A percentile compares a stretch with the other conserved stretches of the same genome.
These are phyloP conservation scores for Enhydra lutris DNA, from an alignment of 2,113 vertebrate species.

Conservation along the genomic window DNA sequence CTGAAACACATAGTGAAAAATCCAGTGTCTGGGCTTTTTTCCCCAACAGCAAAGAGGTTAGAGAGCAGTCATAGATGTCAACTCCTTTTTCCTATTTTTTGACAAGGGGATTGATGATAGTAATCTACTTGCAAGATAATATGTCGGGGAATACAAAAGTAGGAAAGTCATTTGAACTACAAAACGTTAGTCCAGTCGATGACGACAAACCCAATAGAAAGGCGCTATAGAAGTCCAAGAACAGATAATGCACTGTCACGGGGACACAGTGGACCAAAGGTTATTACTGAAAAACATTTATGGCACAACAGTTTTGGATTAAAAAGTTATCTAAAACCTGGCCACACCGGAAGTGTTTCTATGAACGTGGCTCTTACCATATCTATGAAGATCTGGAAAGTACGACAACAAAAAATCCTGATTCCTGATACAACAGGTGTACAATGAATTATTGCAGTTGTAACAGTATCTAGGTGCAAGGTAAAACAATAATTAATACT, in stretches of 20 bases:
- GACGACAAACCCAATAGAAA: conserved; percentile 62
- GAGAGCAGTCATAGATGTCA: conserved; percentile 63
- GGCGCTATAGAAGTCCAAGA: conserved; percentile 32
- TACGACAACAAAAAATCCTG: conserved; percentile 74
- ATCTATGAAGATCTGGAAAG: conserved; percentile 78
- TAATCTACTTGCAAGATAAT: conserved; percentile 53
- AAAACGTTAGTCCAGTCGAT: conserved; percentile 52
- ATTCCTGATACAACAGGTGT: conserved; percentile 86
- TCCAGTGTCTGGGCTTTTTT: conserved; percentile 51
- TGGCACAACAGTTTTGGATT: conserved; percentile 66
- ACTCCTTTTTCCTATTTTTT: conserved; percentile 61
- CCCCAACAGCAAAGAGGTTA: conserved; percentile 59
- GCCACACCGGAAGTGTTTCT: conserved; percentile 63
- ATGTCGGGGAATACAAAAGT: conserved; percentile 67
- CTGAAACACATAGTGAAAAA: conserved; percentile 21
- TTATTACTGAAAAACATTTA: conserved; percentile 59
- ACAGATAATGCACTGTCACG: conserved; percentile 45
- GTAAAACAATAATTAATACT: conserved; percentile 82
- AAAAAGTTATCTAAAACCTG: conserved; percentile 75
- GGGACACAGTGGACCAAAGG: conserved; percentile 66
- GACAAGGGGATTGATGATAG: conserved; percentile 53
- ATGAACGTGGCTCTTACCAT: conserved; percentile 58
- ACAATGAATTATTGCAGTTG: conserved; percentile 89
- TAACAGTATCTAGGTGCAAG: conserved; percentile 87
- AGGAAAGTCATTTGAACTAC: conserved; percentile 53